These are phyloP conservation scores for Selene dorsalis DNA, from an alignment of 2,797 vertebrate species.

Conservation along the genomic window DNA sequence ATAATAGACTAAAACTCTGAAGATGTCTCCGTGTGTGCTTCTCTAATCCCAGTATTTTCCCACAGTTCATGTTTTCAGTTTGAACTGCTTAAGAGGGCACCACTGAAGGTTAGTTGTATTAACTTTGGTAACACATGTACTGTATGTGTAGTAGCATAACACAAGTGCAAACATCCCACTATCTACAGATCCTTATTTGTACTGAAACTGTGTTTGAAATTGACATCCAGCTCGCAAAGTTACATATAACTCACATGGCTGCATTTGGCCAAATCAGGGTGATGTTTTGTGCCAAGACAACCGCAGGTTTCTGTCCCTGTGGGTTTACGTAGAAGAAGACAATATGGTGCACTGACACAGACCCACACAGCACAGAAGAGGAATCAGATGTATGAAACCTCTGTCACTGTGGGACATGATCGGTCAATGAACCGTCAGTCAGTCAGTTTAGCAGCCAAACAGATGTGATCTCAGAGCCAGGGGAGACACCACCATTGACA, in stretches of 20 bases:
- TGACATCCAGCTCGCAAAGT: not conserved
- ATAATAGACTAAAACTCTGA: slow-evolving; percentile 1
- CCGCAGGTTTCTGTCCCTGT: slow-evolving; percentile 18
- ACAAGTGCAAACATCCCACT: not conserved
- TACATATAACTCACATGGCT: not conserved
- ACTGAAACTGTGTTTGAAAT: not conserved
- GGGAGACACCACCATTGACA: slow-evolving; percentile 18
- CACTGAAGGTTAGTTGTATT: slow-evolving; percentile 15
- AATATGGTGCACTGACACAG: slow-evolving; percentile 15
- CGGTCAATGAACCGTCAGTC: slow-evolving; percentile 4
- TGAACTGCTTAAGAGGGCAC: slow-evolving; percentile 19
- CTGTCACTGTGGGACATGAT: not conserved
- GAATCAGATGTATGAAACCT: not conserved
- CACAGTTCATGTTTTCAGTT: slow-evolving; percentile 27
- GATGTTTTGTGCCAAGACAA: slow-evolving; percentile 36
- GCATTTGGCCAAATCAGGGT: slow-evolving; percentile 3
- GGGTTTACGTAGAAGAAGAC: slow-evolving; percentile 7
- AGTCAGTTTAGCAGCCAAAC: slow-evolving; percentile 11
- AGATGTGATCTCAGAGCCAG: slow-evolving; percentile 18
- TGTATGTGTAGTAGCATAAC: slow-evolving; percentile 29
- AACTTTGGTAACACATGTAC: not conserved
- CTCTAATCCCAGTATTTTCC: slow-evolving; percentile 34
- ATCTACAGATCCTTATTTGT: slow-evolving; percentile 23
- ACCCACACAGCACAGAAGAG: not conserved
- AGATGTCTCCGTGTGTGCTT: slow-evolving; percentile 14